Evolutionary conservation across 2,113 vertebrate species (phyloP).

Genomic region (Psephotus haematonotus): DNA sequence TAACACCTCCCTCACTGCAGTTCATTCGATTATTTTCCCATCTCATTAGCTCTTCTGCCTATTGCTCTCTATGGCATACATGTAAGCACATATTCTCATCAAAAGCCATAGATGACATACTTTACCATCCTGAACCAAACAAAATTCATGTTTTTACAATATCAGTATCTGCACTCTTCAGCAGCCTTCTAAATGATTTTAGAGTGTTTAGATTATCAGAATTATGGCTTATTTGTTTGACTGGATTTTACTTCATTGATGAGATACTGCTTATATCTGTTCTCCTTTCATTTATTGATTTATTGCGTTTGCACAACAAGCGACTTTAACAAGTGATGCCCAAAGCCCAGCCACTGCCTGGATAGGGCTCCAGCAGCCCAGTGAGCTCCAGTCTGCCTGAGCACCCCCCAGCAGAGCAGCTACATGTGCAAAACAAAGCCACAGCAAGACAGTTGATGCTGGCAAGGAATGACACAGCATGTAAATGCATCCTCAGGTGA

Average conservation of each 20-base stretch:
- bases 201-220: background rate
- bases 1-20: background rate
- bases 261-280: background rate
- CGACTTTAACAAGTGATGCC: rapidly evolving
- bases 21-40: background rate
- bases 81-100: background rate
- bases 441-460: rapidly evolving
- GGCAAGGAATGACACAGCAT: background rate
- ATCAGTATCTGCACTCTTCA: background rate
- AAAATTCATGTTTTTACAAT: background rate
- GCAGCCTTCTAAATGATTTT: background rate
- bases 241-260: background rate
- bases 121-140: background rate
- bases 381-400: rapidly evolving
- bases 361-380: background rate
- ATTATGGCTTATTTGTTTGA: background rate
- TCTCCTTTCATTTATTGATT: background rate
- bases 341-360: background rate
- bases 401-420: background rate
- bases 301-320: background rate
- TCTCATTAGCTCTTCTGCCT: background rate
- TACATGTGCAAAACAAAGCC: rapidly evolving
- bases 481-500: background rate
- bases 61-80: background rate
- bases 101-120: background rate